A percentile compares a stretch with the other conserved stretches of the same genome.
Conservation (phyloP, 64 coral and sea anemone species). For the Montipora sp. region DNA sequence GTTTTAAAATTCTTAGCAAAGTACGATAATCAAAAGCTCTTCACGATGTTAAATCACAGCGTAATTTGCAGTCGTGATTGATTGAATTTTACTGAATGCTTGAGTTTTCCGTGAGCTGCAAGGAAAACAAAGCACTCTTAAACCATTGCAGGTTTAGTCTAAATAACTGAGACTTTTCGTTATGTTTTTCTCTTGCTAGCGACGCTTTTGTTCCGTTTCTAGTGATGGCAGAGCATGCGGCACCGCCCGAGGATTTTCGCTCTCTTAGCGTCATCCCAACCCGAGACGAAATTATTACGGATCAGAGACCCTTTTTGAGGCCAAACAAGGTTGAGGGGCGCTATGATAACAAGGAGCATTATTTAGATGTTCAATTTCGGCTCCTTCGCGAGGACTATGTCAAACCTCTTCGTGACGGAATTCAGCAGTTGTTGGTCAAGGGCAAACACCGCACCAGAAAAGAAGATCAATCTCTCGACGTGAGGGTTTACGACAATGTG, state of each 20-base stretch:
- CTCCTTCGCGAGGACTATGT: conserved; percentile 76
- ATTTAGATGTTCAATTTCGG: conserved; percentile 79
- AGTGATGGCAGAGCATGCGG: background rate
- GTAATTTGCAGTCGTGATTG: too few species aligned
- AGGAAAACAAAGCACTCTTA: too few species aligned
- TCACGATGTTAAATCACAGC: too few species aligned
- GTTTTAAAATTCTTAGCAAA: too few species aligned
- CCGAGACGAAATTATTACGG: conserved; percentile 35
- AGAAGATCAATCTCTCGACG: conserved; percentile 2
- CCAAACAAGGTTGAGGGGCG: conserved; percentile 51
- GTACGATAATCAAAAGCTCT: too few species aligned
- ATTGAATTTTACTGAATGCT: too few species aligned
- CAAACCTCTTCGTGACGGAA: conserved; percentile 68
- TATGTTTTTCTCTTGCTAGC: too few species aligned
- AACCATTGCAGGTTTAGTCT: background rate
- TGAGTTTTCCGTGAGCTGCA: too few species aligned
- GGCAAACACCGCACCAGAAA: background rate
- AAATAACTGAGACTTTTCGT: background rate
- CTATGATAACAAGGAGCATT: conserved; percentile 55
- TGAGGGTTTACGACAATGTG: conserved; percentile 62
- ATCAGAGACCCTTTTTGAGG: conserved; percentile 28
- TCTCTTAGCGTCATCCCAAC: conserved; percentile 49
- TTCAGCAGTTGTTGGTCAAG: conserved; percentile 23
- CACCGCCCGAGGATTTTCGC: conserved; percentile 45
- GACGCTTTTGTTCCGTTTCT: background rate